A percentile compares a stretch with the other conserved stretches of the same genome.
These are phyloP conservation scores for Osedax frankpressi DNA, from an alignment of 2,888 invertebrate species.

Conservation along the genomic window DNA sequence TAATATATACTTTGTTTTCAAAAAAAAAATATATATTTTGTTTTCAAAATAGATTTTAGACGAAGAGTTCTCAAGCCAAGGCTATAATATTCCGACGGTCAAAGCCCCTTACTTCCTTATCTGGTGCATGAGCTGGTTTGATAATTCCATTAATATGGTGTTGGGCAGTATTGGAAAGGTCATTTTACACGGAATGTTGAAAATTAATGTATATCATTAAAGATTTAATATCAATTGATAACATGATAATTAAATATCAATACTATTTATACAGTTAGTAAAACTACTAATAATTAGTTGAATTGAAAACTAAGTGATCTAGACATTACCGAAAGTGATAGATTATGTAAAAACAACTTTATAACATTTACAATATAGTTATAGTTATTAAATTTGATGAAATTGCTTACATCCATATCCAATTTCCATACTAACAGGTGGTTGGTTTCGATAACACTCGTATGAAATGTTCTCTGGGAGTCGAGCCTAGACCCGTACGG, in stretches of 20 bases:
- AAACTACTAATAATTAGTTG: not conserved
- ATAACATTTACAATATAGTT: too few relatives aligned
- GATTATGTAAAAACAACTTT: too few relatives aligned
- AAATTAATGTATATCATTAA: not conserved
- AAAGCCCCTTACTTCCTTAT: constrained; percentile 45
- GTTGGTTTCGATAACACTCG: constrained; percentile 25
- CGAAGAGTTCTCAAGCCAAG: constrained; percentile 48
- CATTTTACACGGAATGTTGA: too few relatives aligned
- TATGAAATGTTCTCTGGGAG: constrained; percentile 47
- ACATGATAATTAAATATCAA: not conserved
- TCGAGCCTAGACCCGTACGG: constrained; percentile 46
- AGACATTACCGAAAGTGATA: too few relatives aligned
- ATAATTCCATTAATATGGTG: constrained; percentile 46
- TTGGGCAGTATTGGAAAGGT: constrained; percentile 44
- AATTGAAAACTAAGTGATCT: not conserved
- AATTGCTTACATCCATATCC: too few relatives aligned
- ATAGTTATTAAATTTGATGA: too few relatives aligned
- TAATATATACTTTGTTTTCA: too few relatives aligned
- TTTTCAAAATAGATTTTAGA: constrained; percentile 37
- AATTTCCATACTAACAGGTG: not conserved
- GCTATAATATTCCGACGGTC: constrained; percentile 44
- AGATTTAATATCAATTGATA: not conserved
- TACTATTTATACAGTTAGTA: not conserved
- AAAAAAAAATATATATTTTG: too few relatives aligned
- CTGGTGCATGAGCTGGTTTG: constrained; percentile 45